These are phyloP conservation scores for Odontothrips loti DNA, from an alignment of 2,888 invertebrate genomes.

Conservation along the genomic window DNA sequence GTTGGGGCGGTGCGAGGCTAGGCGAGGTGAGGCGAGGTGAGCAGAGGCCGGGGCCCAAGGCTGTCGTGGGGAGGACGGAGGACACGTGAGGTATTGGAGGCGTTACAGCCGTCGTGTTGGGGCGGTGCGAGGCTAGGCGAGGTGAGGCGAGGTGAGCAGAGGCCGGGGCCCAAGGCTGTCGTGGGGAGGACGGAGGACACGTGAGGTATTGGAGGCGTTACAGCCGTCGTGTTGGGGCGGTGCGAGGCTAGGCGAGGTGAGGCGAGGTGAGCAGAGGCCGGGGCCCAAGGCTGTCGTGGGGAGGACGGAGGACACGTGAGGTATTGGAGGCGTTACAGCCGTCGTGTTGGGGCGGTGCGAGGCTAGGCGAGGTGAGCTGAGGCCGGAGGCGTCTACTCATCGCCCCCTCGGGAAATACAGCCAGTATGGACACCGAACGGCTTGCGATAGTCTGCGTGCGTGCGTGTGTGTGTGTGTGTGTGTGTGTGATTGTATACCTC, in stretches of 20 bases:
- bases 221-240: not conserved
- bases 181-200: not conserved
- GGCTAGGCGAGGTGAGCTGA: not conserved
- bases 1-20: not conserved
- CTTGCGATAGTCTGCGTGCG: not conserved
- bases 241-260: not conserved
- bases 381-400: not conserved
- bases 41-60: not conserved
- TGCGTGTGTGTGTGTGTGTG: conserved; percentile 24
- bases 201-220: not conserved
- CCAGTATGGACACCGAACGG: not conserved
- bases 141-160: not conserved
- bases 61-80: too few relatives aligned
- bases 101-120: not conserved
- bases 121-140: not conserved
- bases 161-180: not conserved
- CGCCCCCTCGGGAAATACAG: conserved; percentile 22
- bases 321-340: not conserved
- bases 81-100: not conserved
- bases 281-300: too few relatives aligned
- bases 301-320: not conserved
- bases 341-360: not conserved
- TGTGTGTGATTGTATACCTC: not conserved
- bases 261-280: not conserved
- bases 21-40: not conserved